These are phyloP conservation scores for Chondrilla cf. caribensis DNA, from an alignment of 37 sponge, comb jelly and placozoan genomes.

Conservation along the genomic window DNA sequence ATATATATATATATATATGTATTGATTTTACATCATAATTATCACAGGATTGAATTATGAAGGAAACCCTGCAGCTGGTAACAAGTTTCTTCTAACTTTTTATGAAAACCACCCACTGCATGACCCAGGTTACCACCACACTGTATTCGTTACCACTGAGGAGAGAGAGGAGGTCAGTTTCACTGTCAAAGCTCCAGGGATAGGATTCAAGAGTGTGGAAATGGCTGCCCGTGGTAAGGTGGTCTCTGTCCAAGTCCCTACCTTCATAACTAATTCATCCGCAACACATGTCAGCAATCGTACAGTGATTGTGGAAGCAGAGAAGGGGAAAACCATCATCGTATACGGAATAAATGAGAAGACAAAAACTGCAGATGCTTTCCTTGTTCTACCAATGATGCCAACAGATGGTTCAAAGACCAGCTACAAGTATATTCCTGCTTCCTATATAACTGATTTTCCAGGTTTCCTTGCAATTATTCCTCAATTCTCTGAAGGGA, in stretches of 20 bases:
- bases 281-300: not conserved
- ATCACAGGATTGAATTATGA: too few species aligned
- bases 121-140: not conserved
- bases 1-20: too few species aligned
- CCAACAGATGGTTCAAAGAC: not conserved
- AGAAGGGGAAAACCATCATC: not conserved
- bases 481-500: slow-evolving; percentile 4
- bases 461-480: slow-evolving; percentile 8
- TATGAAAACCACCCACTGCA: not conserved
- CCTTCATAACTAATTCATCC: too few species aligned
- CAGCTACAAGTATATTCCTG: not conserved
- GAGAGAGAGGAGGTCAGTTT: not conserved
- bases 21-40: too few species aligned
- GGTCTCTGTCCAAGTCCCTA: too few species aligned
- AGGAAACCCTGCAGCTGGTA: not conserved
- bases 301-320: not conserved
- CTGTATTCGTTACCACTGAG: not conserved
- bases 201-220: not conserved
- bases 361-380: slow-evolving; percentile 25
- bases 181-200: not conserved
- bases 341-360: slow-evolving; percentile 40
- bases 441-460: not conserved
- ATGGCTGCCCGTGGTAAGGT: too few species aligned
- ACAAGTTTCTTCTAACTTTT: not conserved
- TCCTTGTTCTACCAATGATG: slow-evolving; percentile 35